These are phyloP conservation scores for Cyrtorhinus lividipennis DNA, from an alignment of 1,140 invertebrate species.

Conservation along the genomic window DNA sequence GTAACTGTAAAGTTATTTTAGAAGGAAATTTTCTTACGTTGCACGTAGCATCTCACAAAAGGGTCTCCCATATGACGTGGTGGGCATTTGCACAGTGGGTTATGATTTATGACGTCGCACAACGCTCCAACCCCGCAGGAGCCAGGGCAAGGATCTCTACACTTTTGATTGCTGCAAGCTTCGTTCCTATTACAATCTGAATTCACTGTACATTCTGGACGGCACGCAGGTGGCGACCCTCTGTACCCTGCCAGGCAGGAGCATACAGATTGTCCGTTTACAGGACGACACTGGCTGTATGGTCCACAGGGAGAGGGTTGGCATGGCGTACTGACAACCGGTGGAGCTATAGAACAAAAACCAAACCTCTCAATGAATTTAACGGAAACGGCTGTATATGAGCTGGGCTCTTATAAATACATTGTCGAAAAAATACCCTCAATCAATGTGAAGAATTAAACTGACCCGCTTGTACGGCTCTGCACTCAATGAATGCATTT, in stretches of 20 bases:
- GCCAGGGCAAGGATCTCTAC: constrained; percentile 46
- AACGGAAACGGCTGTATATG: background rate
- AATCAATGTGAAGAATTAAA: background rate
- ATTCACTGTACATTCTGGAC: constrained; percentile 56
- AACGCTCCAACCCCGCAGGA: constrained; percentile 51
- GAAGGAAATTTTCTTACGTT: constrained; percentile 8
- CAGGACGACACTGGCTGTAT: constrained; percentile 54
- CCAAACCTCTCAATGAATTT: background rate
- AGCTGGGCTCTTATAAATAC: too few relatives aligned
- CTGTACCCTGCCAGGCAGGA: constrained; percentile 52
- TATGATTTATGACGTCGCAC: constrained; percentile 55
- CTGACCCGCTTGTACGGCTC: constrained; percentile 33
- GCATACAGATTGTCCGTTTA: constrained; percentile 50
- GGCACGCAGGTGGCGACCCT: constrained; percentile 53
- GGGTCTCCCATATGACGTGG: constrained; percentile 55
- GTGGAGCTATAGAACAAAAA: constrained; percentile 10
- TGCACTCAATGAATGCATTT: constrained; percentile 32
- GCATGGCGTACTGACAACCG: constrained; percentile 25
- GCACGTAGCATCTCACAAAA: constrained; percentile 43
- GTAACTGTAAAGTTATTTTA: background rate
- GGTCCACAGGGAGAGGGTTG: constrained; percentile 47
- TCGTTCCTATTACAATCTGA: constrained; percentile 45
- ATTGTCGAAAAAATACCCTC: background rate
- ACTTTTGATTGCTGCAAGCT: constrained; percentile 48
- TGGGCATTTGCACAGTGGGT: constrained; percentile 57